Conservation (phyloP, 2,888 invertebrate genomes). For the Oasisia sp. region DNA sequence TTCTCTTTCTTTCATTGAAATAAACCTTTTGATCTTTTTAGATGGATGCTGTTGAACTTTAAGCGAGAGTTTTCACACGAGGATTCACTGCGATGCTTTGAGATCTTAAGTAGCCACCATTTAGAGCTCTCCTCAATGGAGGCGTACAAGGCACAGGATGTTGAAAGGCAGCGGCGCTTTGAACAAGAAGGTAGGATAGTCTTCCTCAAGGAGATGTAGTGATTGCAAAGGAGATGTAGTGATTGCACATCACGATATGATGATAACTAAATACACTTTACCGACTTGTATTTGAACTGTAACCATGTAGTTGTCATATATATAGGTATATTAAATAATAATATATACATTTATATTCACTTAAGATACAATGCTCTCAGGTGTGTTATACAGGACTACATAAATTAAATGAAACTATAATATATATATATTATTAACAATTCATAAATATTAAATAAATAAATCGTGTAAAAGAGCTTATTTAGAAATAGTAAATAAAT, state of each 20-base stretch:
- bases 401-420: too few relatives aligned
- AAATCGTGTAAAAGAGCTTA: too few relatives aligned
- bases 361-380: too few relatives aligned
- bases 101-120: slow-evolving; percentile 63
- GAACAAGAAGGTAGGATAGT: slow-evolving; percentile 36
- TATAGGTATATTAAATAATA: too few relatives aligned
- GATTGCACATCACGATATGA: background rate
- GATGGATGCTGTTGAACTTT: slow-evolving; percentile 64
- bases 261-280: background rate
- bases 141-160: slow-evolving; percentile 53
- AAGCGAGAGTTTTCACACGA: slow-evolving; percentile 59
- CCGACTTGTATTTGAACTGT: too few relatives aligned
- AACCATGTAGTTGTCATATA: too few relatives aligned
- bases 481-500: too few relatives aligned
- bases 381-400: too few relatives aligned
- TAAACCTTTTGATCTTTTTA: slow-evolving; percentile 36
- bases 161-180: slow-evolving; percentile 58
- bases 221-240: background rate
- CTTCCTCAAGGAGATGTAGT: background rate
- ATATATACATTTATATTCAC: too few relatives aligned
- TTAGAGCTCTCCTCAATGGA: slow-evolving; percentile 59
- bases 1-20: background rate
- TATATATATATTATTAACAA: too few relatives aligned
- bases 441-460: too few relatives aligned
- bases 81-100: slow-evolving; percentile 61